Evolutionary conservation across 2,797 vertebrate species (phyloP).

Genomic region (Dicrostonyx torquatus): DNA sequence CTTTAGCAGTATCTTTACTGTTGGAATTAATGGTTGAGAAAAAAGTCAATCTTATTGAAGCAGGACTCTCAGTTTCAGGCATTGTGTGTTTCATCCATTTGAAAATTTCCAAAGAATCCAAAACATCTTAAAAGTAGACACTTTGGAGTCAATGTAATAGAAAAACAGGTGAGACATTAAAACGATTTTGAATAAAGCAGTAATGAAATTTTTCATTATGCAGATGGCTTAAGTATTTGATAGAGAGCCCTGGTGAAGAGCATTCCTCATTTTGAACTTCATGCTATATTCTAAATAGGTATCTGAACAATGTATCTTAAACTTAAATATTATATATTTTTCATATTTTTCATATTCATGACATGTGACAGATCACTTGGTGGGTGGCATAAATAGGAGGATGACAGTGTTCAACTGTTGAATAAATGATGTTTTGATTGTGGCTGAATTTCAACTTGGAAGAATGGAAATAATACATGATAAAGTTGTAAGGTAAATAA

Average conservation of each 20-base stretch:
- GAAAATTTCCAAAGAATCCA: slow-evolving; percentile 73
- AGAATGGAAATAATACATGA: slow-evolving; percentile 69
- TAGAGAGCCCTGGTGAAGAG: not conserved
- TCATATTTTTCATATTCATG: slow-evolving; percentile 63
- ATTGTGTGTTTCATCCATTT: slow-evolving; percentile 56
- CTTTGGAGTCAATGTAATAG: slow-evolving; percentile 39
- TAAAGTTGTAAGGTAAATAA: slow-evolving; percentile 79
- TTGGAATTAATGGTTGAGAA: slow-evolving; percentile 70
- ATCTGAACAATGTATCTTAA: slow-evolving; percentile 65
- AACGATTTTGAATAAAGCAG: slow-evolving; percentile 59
- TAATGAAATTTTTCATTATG: slow-evolving; percentile 74
- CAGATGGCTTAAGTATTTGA: slow-evolving; percentile 20
- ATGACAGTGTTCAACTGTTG: not conserved
- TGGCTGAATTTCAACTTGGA: slow-evolving; percentile 77
- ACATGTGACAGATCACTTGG: slow-evolving; percentile 68
- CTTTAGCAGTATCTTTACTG: slow-evolving; percentile 75
- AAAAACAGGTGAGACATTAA: slow-evolving; percentile 69
- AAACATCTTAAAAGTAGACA: slow-evolving; percentile 65
- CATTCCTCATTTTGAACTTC: slow-evolving; percentile 52
- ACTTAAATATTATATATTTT: slow-evolving; percentile 42
- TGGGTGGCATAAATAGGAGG: not conserved
- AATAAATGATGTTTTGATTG: slow-evolving; percentile 72
- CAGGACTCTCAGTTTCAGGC: slow-evolving; percentile 58
- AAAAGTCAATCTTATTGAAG: slow-evolving; percentile 73
- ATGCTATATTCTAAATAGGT: not conserved